phyloP scores from a whole-genome alignment of 2,797 vertebrate genomes.

The Fundulus diaphanus region DNA sequence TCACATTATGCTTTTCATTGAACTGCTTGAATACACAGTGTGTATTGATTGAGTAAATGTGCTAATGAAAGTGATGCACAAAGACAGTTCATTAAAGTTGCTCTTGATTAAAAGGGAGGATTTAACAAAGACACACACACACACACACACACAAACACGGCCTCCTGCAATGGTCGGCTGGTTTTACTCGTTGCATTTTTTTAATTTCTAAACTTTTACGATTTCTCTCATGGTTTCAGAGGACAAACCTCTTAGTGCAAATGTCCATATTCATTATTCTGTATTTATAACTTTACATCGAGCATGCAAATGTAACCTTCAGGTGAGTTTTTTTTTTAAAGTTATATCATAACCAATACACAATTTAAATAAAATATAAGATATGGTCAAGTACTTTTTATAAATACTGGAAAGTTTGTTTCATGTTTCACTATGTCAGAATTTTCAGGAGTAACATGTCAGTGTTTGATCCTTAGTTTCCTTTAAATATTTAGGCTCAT shows the following conservation, averaged over 20 bases:
- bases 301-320: not conserved
- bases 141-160: constrained; percentile 9
- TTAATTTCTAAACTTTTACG: constrained; percentile 39
- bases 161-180: constrained; percentile 9
- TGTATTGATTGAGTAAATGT: constrained; percentile 84
- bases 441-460: too few relatives aligned
- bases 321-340: not conserved
- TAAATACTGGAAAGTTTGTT: too few relatives aligned
- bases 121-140: constrained; percentile 11
- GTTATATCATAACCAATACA: not conserved
- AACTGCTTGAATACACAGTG: constrained; percentile 79
- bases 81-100: constrained; percentile 84
- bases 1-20: constrained; percentile 74
- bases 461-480: too few relatives aligned
- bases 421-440: too few relatives aligned
- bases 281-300: constrained; percentile 3
- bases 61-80: constrained; percentile 84
- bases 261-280: constrained; percentile 49
- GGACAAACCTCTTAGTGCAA: constrained; percentile 47
- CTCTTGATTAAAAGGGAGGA: constrained; percentile 80
- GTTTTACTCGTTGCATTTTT: constrained; percentile 39
- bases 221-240: constrained; percentile 18
- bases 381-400: too few relatives aligned
- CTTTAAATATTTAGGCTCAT: too few relatives aligned
- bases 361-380: too few relatives aligned